Evolutionary conservation across 2,113 vertebrate species (phyloP).

Genomic region (Falco punctatus): DNA sequence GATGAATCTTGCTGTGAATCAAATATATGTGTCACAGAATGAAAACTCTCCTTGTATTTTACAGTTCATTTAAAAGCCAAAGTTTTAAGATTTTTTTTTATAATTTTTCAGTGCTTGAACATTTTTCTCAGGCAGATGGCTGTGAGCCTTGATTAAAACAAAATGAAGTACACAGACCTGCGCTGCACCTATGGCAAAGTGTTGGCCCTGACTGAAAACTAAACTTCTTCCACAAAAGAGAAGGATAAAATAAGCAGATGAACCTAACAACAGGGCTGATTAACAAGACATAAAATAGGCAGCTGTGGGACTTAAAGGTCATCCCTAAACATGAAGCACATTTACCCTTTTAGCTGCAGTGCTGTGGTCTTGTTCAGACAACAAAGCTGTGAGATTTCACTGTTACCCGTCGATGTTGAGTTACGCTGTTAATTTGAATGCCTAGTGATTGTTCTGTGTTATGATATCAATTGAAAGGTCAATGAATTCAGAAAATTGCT

Average conservation of each 20-base stretch:
- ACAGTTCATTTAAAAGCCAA: not conserved
- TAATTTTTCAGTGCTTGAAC: not conserved
- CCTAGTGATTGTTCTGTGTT: slow-evolving; percentile 71
- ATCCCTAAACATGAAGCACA: slow-evolving; percentile 68
- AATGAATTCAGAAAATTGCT: slow-evolving; percentile 78
- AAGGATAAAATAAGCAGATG: slow-evolving; percentile 55
- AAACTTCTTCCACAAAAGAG: not conserved
- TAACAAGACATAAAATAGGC: slow-evolving; percentile 61
- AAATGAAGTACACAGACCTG: not conserved
- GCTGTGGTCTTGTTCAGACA: slow-evolving; percentile 61
- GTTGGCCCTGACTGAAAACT: not conserved
- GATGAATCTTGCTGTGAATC: not conserved
- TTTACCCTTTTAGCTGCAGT: slow-evolving; percentile 75
- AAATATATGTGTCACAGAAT: not conserved
- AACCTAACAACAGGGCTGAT: slow-evolving; percentile 46
- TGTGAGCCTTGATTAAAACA: not conserved
- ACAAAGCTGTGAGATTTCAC: slow-evolving; percentile 59
- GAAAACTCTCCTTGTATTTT: not conserved
- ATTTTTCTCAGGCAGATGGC: not conserved
- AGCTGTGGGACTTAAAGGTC: slow-evolving; percentile 74
- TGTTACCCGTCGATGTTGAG: slow-evolving; percentile 30
- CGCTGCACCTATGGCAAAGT: not conserved
- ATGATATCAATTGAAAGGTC: slow-evolving; percentile 77
- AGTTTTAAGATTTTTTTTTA: not conserved
- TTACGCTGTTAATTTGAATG: slow-evolving; percentile 76